Conservation (phyloP, 2,113 vertebrate genomes). For the Turdus rufiventris region DNA sequence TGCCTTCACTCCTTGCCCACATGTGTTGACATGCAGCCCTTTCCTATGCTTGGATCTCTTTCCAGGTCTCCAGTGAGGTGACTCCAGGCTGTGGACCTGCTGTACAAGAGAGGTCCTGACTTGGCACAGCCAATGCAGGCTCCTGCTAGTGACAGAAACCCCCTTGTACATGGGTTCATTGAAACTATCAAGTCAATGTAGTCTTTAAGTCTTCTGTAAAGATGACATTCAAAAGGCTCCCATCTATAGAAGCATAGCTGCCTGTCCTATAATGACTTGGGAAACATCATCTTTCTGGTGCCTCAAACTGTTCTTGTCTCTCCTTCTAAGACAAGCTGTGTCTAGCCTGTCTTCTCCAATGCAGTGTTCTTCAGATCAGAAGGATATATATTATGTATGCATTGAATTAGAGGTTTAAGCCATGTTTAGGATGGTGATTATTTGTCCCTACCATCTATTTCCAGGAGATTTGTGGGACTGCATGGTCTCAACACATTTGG, state of each 20-base stretch:
- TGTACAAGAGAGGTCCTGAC: fast-evolving
- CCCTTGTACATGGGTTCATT: not conserved
- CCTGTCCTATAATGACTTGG: not conserved
- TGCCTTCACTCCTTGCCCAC: not conserved
- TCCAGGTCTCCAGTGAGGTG: not conserved
- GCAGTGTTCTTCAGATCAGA: not conserved
- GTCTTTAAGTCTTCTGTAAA: not conserved
- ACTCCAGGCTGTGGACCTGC: not conserved
- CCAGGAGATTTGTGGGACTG: not conserved
- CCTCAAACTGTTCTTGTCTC: not conserved
- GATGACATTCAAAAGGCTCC: not conserved
- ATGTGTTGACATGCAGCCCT: not conserved
- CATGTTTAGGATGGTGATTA: not conserved
- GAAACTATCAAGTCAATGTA: not conserved
- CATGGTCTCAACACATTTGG: not conserved
- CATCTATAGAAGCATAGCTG: not conserved
- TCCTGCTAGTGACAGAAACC: not conserved
- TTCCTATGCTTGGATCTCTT: not conserved
- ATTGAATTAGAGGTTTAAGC: slow-evolving; percentile 3
- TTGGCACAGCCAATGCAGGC: not conserved
- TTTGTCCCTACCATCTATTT: not conserved
- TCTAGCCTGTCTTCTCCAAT: not conserved
- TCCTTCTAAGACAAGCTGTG: not conserved
- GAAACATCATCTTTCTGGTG: not conserved
- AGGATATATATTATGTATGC: not conserved